Evolutionary conservation across 2,888 invertebrate species (phyloP), one percentile per base, ranked within the genome.

Genomic region (Cephus nigrinus): DNA sequence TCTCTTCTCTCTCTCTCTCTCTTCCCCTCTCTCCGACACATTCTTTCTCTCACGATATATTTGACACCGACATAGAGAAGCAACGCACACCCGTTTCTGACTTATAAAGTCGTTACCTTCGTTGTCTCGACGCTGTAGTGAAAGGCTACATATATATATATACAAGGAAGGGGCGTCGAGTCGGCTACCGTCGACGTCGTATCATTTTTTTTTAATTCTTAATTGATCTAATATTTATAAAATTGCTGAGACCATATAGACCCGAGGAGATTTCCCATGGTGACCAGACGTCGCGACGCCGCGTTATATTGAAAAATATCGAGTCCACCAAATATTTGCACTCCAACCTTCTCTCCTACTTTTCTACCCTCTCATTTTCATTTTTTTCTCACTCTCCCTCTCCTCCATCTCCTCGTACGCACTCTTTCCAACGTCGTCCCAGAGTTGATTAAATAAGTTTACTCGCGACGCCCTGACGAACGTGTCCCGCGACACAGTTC

Each of bases 151-250:
- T 55, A 23, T 40, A 15, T 23, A 40, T 40, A 40, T 40, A 40
- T 40, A 40, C 5, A 32, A 31, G 68, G 12, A 75, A n/a, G 32
- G 33, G 68, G 34, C 33, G 32, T 74, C 33, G 35, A 74, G 30
- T 34, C 32, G 34, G 35, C n/a, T 32, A 35, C n/a, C 55, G 55
- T 33, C 40, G 32, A 15, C 40, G 78, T 75, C 78, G 80, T 80
- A 78, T 77, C 77, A 80, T 77, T 34, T 79, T 83, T 83, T 83
- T 85, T 87, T 87, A 86, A 86, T 87, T 86, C 82, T 87, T 90
- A 89, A 90, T 90, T 86, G 87, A 88, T 88, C 85, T 87, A 89
- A 88, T 89, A 89, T 90, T 90, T 89, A 87, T 90, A 85, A 88
- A 87, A 88, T 86, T 85, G 83, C 79, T 83, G 84, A 79, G 82